Conservation (phyloP, 2,888 invertebrate species). For the Helobdella robusta region DNA sequence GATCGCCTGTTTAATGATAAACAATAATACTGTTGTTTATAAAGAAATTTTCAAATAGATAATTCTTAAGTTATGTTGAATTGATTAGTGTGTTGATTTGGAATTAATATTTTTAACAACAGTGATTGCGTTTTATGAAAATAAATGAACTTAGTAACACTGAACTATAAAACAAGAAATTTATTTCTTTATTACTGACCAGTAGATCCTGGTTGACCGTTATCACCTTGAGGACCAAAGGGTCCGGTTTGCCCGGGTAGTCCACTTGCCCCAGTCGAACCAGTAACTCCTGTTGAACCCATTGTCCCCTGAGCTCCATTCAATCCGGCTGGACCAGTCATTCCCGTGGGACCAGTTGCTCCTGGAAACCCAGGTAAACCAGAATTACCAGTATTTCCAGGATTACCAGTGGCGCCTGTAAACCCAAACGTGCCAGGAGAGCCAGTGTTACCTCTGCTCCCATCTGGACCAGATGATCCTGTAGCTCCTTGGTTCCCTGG, state of each 20-base stretch:
- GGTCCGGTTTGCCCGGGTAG: slow-evolving; percentile 23
- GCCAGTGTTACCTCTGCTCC: slow-evolving; percentile 28
- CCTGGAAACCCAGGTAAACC: slow-evolving; percentile 27
- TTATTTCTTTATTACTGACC: slow-evolving; percentile 14
- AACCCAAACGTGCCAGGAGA: slow-evolving; percentile 28
- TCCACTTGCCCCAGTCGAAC: slow-evolving; percentile 21
- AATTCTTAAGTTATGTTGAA: too few relatives aligned
- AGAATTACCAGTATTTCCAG: slow-evolving; percentile 19
- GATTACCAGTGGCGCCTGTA: slow-evolving; percentile 23
- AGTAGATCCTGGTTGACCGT: slow-evolving; percentile 8
- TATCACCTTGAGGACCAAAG: slow-evolving; percentile 19
- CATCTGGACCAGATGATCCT: slow-evolving; percentile 23
- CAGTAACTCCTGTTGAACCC: slow-evolving; percentile 17
- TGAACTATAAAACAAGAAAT: too few relatives aligned
- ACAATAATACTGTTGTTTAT: too few relatives aligned
- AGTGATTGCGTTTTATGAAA: too few relatives aligned
- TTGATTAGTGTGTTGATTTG: too few relatives aligned
- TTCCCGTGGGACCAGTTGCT: slow-evolving; percentile 24
- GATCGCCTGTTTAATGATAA: slow-evolving; percentile 8
- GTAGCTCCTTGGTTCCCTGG: slow-evolving; percentile 28
- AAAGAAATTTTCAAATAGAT: too few relatives aligned
- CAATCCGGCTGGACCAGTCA: slow-evolving; percentile 18
- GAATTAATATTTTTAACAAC: too few relatives aligned
- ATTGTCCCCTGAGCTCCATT: slow-evolving; percentile 9
- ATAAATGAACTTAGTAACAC: too few relatives aligned